A percentile compares a stretch with the other conserved stretches of the same genome.
Conservation (phyloP, 1,140 invertebrate species). For the Drosophila rhopaloa region DNA sequence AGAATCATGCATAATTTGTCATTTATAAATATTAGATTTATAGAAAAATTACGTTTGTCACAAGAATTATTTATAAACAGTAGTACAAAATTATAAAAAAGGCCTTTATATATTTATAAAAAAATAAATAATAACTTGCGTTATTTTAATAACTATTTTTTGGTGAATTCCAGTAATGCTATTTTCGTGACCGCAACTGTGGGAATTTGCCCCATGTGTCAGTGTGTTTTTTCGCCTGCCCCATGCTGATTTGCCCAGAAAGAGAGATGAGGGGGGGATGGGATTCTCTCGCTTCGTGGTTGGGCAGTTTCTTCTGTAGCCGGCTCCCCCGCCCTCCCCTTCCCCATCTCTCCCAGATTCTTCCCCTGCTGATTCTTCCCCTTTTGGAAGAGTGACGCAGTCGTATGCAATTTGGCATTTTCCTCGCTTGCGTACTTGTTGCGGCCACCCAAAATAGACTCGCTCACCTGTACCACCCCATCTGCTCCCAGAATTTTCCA, state of each 20-base stretch:
- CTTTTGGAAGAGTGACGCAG: conserved; percentile 59
- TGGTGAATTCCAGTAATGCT: neutral
- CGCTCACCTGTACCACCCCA: conserved; percentile 58
- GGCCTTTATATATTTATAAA: no score
- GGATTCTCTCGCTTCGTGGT: conserved; percentile 28
- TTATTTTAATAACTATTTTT: no score
- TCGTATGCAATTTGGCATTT: conserved; percentile 75
- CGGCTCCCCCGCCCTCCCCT: conserved; percentile 4
- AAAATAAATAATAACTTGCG: no score
- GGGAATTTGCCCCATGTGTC: conserved; percentile 15
- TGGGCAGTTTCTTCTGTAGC: conserved; percentile 16
- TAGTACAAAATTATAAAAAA: no score
- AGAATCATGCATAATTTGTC: no score
- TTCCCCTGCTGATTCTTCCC: conserved; percentile 1
- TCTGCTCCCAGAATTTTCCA: conserved; percentile 1
- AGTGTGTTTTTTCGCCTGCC: conserved; percentile 32
- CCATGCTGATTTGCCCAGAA: conserved; percentile 49
- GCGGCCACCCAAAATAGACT: conserved; percentile 67
- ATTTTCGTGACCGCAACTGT: conserved; percentile 12
- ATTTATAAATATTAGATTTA: no score
- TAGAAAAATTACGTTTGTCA: no score
- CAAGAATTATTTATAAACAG: no score
- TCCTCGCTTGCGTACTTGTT: conserved; percentile 49
- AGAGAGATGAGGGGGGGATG: neutral
- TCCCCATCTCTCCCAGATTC: conserved; percentile 3